phyloP scores from a whole-genome alignment of 2,797 vertebrate species.

The Sebastes ruberrimus region DNA sequence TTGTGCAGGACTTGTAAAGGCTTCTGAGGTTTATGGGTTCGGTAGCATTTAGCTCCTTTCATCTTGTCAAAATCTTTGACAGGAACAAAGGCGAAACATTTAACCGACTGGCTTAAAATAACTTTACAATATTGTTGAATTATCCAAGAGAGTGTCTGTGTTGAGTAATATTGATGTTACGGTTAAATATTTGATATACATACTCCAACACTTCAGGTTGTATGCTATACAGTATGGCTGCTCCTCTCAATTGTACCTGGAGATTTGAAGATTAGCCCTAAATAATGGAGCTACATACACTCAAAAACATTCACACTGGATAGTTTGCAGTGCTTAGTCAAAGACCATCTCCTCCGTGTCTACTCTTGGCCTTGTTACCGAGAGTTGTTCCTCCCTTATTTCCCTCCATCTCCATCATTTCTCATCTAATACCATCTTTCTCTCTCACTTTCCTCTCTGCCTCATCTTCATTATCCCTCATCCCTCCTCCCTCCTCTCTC shows the following conservation, averaged over 20 bases:
- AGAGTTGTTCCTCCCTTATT: conserved; percentile 31
- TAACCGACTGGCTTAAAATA: neutral
- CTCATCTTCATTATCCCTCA: conserved; percentile 55
- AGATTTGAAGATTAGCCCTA: conserved; percentile 25
- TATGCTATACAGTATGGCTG: neutral
- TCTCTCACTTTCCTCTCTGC: conserved; percentile 32
- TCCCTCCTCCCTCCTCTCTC: neutral
- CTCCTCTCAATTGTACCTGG: neutral
- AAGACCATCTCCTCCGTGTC: conserved; percentile 26
- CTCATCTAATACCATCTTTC: conserved; percentile 39
- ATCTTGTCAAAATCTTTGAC: neutral
- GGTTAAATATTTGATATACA: conserved; percentile 7
- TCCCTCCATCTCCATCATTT: conserved; percentile 53
- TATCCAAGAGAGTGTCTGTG: conserved; percentile 1
- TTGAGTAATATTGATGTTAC: neutral
- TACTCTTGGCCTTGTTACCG: conserved; percentile 11
- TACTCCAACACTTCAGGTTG: neutral
- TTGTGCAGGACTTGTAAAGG: neutral
- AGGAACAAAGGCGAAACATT: neutral
- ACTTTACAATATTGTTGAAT: conserved; percentile 10
- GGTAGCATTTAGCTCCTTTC: neutral
- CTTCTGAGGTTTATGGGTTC: neutral
- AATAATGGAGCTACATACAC: conserved; percentile 47
- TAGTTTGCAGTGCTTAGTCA: conserved; percentile 15
- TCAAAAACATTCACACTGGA: conserved; percentile 33